Conservation (phyloP, 2,888 invertebrate genomes). For the Morpho achilles region DNA sequence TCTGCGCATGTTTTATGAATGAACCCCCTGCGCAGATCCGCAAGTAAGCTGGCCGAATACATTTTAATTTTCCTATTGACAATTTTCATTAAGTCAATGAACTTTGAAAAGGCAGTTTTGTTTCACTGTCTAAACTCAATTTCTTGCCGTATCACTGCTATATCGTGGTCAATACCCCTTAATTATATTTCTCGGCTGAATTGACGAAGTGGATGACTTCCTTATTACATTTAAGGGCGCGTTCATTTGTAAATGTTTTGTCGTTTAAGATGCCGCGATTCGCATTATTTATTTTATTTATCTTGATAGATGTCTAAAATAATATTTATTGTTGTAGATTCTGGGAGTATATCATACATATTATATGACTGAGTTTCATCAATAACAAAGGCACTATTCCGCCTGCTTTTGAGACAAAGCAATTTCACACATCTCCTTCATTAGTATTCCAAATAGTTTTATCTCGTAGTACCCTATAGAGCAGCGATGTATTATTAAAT, state of each 20-base stretch:
- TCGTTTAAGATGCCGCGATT: too few relatives aligned
- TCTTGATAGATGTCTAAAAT: too few relatives aligned
- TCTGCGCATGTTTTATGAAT: slow-evolving; percentile 67
- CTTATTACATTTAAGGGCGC: slow-evolving; percentile 23
- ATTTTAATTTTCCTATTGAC: slow-evolving; percentile 65
- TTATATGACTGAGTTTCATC: too few relatives aligned
- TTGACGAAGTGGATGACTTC: slow-evolving; percentile 24
- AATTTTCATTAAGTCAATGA: slow-evolving; percentile 60
- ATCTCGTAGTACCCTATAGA: too few relatives aligned
- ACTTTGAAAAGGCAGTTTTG: slow-evolving; percentile 35
- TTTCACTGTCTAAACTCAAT: slow-evolving; percentile 17
- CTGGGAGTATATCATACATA: too few relatives aligned
- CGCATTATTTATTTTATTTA: too few relatives aligned
- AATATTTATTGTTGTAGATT: too few relatives aligned
- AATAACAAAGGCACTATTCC: not conserved
- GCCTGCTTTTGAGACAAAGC: slow-evolving; percentile 1
- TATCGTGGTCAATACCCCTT: slow-evolving; percentile 23
- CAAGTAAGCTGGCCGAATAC: slow-evolving; percentile 39
- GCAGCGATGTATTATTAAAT: too few relatives aligned
- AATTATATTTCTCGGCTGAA: slow-evolving; percentile 19
- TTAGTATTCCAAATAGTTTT: too few relatives aligned
- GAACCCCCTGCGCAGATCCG: slow-evolving; percentile 62
- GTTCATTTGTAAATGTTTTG: slow-evolving; percentile 20
- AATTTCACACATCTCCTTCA: not conserved
- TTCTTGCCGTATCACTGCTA: slow-evolving; percentile 17